Evolutionary conservation across 2,888 invertebrate species (phyloP), one percentile per base, ranked within the genome.

Genomic region (Thumatha senex): DNA sequence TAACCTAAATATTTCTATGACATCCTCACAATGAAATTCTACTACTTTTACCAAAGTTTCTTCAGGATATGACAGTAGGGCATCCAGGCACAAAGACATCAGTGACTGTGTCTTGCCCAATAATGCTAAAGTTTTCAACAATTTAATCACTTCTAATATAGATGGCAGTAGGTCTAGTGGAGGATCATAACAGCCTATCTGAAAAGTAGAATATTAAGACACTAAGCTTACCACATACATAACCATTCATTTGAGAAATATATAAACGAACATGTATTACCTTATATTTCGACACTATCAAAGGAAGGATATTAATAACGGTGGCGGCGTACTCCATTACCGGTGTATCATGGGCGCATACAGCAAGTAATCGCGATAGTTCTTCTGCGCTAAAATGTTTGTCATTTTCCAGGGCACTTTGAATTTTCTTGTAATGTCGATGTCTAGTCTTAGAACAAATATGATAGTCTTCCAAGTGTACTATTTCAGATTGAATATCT

Each of bases 31-130:
- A 35, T 65, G 48, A 4, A 58, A 47, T 7, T 59, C 60, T 1
- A 63, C 70, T 7, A 78, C 42, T 11, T 58, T 57, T 33, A 67
- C 54, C 1, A 84, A 62, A 14, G 68, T 70, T 34, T 74, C 61
- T 46, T 76, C 67, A 30, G 89, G 84, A 52, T 76, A 85, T n/a
- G 62, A 65, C n/a, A 74, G 33, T 1, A 88, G 51, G 13, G 76
- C 77, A 7, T 84, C 76, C 53, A 78, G 80, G 42, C 76, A 79
- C 31, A 80, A 46, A 13, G 44, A 51, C 55, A 77, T 78, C 30
- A 86, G 48, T 5, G 64, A 51, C 2, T 76, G 76, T 4, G 72
- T 61, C 38, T 72, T 77, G 29, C 44, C 59, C 11, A 76, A 31
- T 0, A 58, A 40, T 33, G 73, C 73, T 44, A 72, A 63, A 2